Conservation (phyloP, 1,140 invertebrate genomes). For the Limonius californicus region DNA sequence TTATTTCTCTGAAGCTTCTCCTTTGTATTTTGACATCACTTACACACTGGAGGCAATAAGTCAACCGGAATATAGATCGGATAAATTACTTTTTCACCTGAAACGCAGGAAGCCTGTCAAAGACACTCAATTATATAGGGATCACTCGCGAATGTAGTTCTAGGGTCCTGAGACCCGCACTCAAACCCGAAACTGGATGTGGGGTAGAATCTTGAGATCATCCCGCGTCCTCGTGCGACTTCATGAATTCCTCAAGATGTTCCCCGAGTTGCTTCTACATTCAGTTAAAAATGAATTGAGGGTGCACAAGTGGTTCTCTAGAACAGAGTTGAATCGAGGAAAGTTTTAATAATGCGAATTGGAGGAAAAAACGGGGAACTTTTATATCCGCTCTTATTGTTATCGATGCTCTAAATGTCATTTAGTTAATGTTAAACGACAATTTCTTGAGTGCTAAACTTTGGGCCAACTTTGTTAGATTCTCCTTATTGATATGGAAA, state of each 20-base stretch:
- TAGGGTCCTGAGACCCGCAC: not conserved
- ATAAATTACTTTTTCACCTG: slow-evolving; percentile 1
- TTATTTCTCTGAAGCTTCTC: no score
- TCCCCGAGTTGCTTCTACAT: slow-evolving; percentile 2
- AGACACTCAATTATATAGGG: slow-evolving; percentile 11
- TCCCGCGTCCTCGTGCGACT: not conserved
- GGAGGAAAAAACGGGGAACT: not conserved
- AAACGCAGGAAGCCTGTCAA: not conserved
- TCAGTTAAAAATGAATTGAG: slow-evolving; percentile 8
- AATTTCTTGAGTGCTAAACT: not conserved
- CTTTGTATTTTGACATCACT: no score
- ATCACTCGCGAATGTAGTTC: slow-evolving; percentile 3
- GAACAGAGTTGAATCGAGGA: not conserved
- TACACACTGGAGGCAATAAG: not conserved
- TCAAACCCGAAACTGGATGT: not conserved
- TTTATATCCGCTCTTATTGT: not conserved
- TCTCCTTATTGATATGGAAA: not conserved
- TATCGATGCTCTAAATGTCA: not conserved
- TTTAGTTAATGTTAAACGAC: no score
- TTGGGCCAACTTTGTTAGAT: not conserved
- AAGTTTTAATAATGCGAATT: not conserved
- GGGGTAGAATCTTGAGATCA: slow-evolving; percentile 2
- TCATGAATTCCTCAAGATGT: not conserved
- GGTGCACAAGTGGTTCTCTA: not conserved
- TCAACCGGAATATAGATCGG: not conserved